These are phyloP conservation scores for Drosophila niveifrons DNA, from an alignment of 2,888 invertebrate genomes.

Conservation along the genomic window DNA sequence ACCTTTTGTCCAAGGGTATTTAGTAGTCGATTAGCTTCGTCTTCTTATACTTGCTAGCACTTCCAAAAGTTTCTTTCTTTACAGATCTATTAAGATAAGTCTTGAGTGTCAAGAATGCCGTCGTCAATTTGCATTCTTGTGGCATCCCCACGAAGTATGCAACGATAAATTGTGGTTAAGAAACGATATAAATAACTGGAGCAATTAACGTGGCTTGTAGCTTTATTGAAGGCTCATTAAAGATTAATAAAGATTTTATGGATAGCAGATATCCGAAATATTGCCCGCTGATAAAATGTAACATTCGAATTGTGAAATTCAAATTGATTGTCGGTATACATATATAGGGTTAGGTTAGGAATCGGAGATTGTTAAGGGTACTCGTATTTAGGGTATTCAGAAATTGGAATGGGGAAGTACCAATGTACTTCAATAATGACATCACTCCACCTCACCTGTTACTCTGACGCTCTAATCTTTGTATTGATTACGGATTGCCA, in stretches of 20 bases:
- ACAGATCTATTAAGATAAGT: background rate
- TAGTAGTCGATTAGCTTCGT: background rate
- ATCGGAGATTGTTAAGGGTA: background rate
- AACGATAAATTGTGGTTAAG: constrained; percentile 2
- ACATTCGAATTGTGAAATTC: constrained; percentile 33
- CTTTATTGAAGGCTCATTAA: constrained; percentile 1
- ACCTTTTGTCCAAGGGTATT: background rate
- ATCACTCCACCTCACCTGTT: background rate
- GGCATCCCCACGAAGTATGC: constrained; percentile 42
- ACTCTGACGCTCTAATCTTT: background rate
- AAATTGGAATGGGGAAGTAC: background rate
- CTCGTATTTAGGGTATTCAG: background rate
- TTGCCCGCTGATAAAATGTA: constrained; percentile 9
- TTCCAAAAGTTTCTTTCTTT: background rate
- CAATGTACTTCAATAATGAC: too few relatives aligned
- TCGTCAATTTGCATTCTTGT: background rate
- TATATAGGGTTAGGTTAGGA: background rate
- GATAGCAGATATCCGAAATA: constrained; percentile 9
- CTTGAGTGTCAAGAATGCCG: background rate
- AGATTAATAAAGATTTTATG: constrained; percentile 1
- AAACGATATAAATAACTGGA: background rate
- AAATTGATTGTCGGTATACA: background rate
- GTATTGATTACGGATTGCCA: background rate
- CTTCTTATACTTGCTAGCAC: background rate
- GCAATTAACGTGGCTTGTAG: background rate